Evolutionary conservation across 1,140 invertebrate genomes (phyloP).

Genomic region (Leguminivora glycinivorella): DNA sequence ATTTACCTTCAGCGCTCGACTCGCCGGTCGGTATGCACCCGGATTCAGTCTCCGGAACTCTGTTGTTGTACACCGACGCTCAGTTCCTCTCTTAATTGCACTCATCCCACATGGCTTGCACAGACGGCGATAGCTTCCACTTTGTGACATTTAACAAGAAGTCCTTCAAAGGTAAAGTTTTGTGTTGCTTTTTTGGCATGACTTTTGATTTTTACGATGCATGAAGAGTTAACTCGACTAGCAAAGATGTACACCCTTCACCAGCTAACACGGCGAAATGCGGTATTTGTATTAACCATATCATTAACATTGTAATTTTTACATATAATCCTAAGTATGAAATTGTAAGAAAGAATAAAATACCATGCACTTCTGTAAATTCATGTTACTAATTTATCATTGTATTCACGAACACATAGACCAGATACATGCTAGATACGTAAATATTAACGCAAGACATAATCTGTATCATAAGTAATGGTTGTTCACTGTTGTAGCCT

Average conservation of each 20-base stretch:
- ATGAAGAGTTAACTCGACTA: slow-evolving; percentile 26
- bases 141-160: slow-evolving; percentile 65
- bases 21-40: not conserved
- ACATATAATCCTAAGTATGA: not conserved
- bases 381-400: slow-evolving; percentile 27
- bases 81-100: slow-evolving; percentile 44
- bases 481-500: slow-evolving; percentile 21
- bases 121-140: slow-evolving; percentile 71
- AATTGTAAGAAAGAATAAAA: slow-evolving; percentile 45
- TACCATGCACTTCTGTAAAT: slow-evolving; percentile 60
- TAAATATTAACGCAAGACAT: slow-evolving; percentile 21
- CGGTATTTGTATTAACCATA: not conserved
- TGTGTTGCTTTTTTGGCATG: slow-evolving; percentile 75
- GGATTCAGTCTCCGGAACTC: slow-evolving; percentile 14
- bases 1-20: not conserved
- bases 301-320: slow-evolving; percentile 6
- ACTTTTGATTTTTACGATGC: slow-evolving; percentile 35
- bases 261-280: slow-evolving; percentile 30
- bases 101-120: slow-evolving; percentile 68
- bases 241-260: slow-evolving; percentile 19
- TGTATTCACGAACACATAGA: slow-evolving; percentile 8
- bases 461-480: slow-evolving; percentile 19
- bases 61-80: slow-evolving; percentile 31
- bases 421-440: slow-evolving; percentile 18
- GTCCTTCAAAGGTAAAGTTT: slow-evolving; percentile 73